Evolutionary conservation across 2,888 invertebrate genomes (phyloP).

Genomic region (Seladonia tumulorum): DNA sequence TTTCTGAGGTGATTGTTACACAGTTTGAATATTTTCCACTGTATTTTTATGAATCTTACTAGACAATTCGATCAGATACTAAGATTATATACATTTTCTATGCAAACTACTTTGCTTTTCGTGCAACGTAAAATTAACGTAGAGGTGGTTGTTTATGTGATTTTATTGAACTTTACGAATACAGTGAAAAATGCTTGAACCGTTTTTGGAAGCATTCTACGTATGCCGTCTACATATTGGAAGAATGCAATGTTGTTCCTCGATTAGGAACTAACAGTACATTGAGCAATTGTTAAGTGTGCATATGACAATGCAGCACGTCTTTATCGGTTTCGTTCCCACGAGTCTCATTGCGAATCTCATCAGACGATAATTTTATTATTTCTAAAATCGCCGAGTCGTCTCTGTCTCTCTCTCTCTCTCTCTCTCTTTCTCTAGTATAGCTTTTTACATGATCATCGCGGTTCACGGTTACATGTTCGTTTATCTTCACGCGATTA

Average conservation of each 20-base stretch:
- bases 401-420: not conserved
- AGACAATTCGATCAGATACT: not conserved
- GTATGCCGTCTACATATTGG: slow-evolving; percentile 48
- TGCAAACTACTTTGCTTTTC: not conserved
- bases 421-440: not conserved
- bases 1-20: slow-evolving; percentile 57
- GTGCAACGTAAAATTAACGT: not conserved
- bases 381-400: slow-evolving; percentile 19
- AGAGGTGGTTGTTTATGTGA: slow-evolving; percentile 5
- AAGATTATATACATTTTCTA: not conserved
- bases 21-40: slow-evolving; percentile 42
- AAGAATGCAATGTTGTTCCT: slow-evolving; percentile 65
- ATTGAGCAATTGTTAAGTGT: slow-evolving; percentile 64
- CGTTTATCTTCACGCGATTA: slow-evolving; percentile 46
- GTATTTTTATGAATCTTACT: slow-evolving; percentile 21
- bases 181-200: slow-evolving; percentile 46
- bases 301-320: slow-evolving; percentile 50
- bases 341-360: slow-evolving; percentile 36
- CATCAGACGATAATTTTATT: slow-evolving; percentile 18
- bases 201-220: slow-evolving; percentile 44
- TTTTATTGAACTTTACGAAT: slow-evolving; percentile 35
- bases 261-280: slow-evolving; percentile 49
- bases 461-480: slow-evolving; percentile 11
- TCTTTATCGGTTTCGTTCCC: slow-evolving; percentile 46
- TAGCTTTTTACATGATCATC: slow-evolving; percentile 10